Base-by-base conservation (phyloP, 2,113 vertebrate genomes). In the Tonatia bakeri region DNA sequence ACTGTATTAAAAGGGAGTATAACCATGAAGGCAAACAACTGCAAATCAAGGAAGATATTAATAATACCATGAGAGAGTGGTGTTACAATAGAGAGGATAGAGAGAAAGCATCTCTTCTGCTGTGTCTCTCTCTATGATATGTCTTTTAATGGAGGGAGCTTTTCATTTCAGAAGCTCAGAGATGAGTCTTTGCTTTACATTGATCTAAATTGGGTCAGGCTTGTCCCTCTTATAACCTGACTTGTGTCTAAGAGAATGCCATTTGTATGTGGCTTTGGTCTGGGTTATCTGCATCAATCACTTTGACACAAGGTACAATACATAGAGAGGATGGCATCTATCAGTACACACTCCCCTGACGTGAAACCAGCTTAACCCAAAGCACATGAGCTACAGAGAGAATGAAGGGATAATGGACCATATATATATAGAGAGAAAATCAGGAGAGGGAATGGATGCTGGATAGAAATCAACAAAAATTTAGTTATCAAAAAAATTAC, bases 361-460 rank as follows among this genome's bases (percentile, higher is more conserved):
- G 3, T 81, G 15, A 26, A 56, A 47, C 59, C 19, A 90, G 8
- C 13, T 84, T 11, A 89, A 40, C 9, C 33, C 54, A 88, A 31
- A 75, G 38, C 38, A 43, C 4, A 19, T 20, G 81, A 36, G 12
- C 4, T 40, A 8, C 7, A 31, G 33, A 80, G 12, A 12, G 26
- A 77, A 52, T 16, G 9, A 12, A 1, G n/a, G 6, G 16, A 24
- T 43, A n/a, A 31, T 28, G 45, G 13, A 92, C 56, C 3, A 4
- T 17, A 33, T 22, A 3, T 36, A 5, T 64, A 26, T 10, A 59
- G 12, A 4, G 67, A 59, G 12, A 4, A 73, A 95, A 94, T 3
- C 0, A 0, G 12, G 3, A 33, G 6, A 43, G 28, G 26, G 33
- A 61, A 40, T 16, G 26, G 5, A 65, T 13, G 11, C 12, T 61